Evolutionary conservation across 64 coral and sea anemone genomes (phyloP), one percentile per base, ranked within the genome.

Genomic region (Catalaphyllia jardinei): DNA sequence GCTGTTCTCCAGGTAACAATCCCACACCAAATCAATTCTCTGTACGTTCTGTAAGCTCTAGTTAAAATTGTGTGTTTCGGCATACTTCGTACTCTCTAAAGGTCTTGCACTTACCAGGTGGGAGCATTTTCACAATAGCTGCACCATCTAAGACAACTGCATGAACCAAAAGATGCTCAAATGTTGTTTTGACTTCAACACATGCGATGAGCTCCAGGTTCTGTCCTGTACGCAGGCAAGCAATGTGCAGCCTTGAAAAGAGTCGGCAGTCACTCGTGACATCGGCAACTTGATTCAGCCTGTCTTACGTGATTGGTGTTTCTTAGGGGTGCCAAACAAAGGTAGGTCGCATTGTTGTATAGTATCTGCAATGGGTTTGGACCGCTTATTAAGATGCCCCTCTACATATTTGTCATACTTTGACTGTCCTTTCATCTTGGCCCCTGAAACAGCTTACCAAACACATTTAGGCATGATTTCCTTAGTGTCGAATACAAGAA

Each of bases 1-100:
- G n/a, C n/a, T n/a, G n/a, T n/a, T n/a, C n/a, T n/a, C n/a, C n/a
- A n/a, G n/a, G n/a, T n/a, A n/a, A 19, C 84, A 60, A 71, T 87
- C 91, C 83, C 83, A 88, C 22, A 81, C 91, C 24, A 93, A 46
- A 82, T 93, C 86, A 27, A 88, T 74, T 79, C 75, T 65, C 12
- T 92, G 49, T 67, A 77, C 86, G 76, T 86, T 65, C 38, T 71
- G 39, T 72, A 64, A 29, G 0, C 49, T 8, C n/a, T 78, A 55
- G 59, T 35, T 65, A 29, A 71, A n/a, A n/a, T n/a, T n/a, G n/a
- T n/a, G n/a, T n/a, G n/a, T n/a, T n/a, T n/a, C n/a, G n/a, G n/a
- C n/a, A n/a, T 35, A 35, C 64, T 24, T 65, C 38, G 61, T 86
- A 92, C 22, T 92, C 82, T 38, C 52, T 86, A 29, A 92, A 92